Conservation (phyloP, 2,797 vertebrate genomes). For the Bryconaethiops microstoma region DNA sequence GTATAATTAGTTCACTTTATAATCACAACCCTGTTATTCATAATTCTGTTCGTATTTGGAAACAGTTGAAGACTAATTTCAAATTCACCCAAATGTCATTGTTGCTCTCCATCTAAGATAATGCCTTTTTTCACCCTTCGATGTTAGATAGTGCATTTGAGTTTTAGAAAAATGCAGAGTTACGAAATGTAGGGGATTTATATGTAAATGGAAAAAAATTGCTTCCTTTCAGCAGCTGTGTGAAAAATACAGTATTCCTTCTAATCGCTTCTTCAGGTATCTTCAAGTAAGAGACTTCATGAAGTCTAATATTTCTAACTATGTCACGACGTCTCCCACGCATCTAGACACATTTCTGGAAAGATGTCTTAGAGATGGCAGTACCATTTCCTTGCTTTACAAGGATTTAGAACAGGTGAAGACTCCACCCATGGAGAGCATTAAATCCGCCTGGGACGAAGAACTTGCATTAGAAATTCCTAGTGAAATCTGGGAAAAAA, state of each 20-base stretch:
- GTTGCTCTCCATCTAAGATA: background rate
- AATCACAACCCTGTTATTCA: conserved; percentile 19
- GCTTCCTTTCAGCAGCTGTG: conserved; percentile 19
- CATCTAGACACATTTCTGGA: background rate
- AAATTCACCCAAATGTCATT: conserved; percentile 7
- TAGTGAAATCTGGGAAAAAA: background rate
- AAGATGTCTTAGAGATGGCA: background rate
- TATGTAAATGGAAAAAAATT: background rate
- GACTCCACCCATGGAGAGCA: too few species aligned
- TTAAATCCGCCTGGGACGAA: background rate
- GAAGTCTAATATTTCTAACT: background rate
- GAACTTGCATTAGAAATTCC: background rate
- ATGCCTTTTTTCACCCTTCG: background rate
- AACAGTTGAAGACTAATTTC: conserved; percentile 27
- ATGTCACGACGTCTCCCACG: background rate
- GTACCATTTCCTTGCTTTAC: background rate
- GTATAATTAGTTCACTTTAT: conserved; percentile 7
- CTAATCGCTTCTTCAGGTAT: conserved; percentile 21
- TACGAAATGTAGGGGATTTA: background rate
- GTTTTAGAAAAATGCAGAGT: background rate
- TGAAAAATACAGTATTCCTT: conserved; percentile 16
- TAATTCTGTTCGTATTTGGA: conserved; percentile 5
- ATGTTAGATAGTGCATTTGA: background rate
- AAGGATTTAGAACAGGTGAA: background rate
- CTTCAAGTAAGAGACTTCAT: conserved; percentile 17